Evolutionary conservation across 2,888 invertebrate species (phyloP), one percentile per base, ranked within the genome.

Genomic region (Gonocerus acuteangulatus): DNA sequence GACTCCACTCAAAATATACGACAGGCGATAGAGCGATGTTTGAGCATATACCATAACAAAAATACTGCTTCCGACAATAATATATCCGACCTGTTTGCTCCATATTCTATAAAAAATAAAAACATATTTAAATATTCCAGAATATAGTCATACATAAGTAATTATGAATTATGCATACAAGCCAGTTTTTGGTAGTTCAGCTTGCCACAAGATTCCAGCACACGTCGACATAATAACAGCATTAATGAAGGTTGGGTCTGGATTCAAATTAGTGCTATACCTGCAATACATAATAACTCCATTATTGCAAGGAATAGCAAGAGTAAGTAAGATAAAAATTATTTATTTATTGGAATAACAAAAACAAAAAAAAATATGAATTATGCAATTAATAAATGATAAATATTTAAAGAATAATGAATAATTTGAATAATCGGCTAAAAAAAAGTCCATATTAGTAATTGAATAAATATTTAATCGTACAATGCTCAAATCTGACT

Each of bases 181-280:
- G 69, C 83, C 78, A 64, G 72, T 74, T 69, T 78, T 80, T 0
- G 88, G 87, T 1, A 81, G 79, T 22, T 81, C 79, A 56, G 83
- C 74, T 71, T 87, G 86, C 83, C 87, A 86, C 48, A 87, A 72
- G 51, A 81, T 73, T 11, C 79, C 77, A 0, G 84, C 80, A 69
- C 82, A 82, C 1, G 75, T 68, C 52, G 84, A 77, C 69, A 84
- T 75, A 1, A 82, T 70, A 3, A 84, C 67, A 19, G 81, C 82
- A 1, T 82, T 77, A 44, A 79, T 69, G 65, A 80, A 77, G 1
- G 83, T 82, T 27, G 84, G 82, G 73, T 87, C 87, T 1, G 81
- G 79, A 59, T 77, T 74, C 61, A 85, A 73, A 19, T 75, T 73
- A 69, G 77, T 77, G 68, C 73, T 78, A 68, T 78, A 79, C 67